These are phyloP conservation scores for Sitta europaea DNA, from an alignment of 2,113 vertebrate genomes.

Conservation along the genomic window DNA sequence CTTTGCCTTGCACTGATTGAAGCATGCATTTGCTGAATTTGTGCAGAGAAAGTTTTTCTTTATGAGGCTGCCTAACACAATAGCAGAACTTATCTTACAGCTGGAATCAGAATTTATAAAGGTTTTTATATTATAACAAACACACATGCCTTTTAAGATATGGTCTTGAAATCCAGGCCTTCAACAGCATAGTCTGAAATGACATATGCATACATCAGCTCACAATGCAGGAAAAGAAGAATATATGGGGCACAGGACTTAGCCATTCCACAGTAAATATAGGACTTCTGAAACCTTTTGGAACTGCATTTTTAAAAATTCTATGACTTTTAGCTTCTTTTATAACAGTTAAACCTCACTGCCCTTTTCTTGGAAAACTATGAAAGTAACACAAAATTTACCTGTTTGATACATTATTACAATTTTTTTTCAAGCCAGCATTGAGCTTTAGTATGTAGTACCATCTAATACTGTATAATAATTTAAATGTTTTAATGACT, in stretches of 20 bases:
- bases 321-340: neutral
- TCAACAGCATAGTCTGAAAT: neutral
- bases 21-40: neutral
- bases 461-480: constrained; percentile 13
- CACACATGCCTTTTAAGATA: neutral
- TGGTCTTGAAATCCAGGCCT: neutral
- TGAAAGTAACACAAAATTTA: neutral
- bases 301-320: neutral
- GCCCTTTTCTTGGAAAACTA: neutral
- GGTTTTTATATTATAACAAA: neutral
- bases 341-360: neutral
- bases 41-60: neutral
- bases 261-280: neutral
- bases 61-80: neutral
- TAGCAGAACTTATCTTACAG: neutral
- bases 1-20: neutral
- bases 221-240: neutral
- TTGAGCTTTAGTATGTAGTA: neutral
- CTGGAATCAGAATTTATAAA: neutral
- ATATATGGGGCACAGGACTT: neutral
- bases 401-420: neutral
- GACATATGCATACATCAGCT: neutral
- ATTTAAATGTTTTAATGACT: constrained; percentile 66
- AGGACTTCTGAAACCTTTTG: neutral
- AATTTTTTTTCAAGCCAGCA: neutral